A percentile compares a stretch with the other conserved stretches of the same genome.
Evolutionary conservation across 2,113 vertebrate genomes (phyloP).

Genomic region (Asarcornis scutulata): DNA sequence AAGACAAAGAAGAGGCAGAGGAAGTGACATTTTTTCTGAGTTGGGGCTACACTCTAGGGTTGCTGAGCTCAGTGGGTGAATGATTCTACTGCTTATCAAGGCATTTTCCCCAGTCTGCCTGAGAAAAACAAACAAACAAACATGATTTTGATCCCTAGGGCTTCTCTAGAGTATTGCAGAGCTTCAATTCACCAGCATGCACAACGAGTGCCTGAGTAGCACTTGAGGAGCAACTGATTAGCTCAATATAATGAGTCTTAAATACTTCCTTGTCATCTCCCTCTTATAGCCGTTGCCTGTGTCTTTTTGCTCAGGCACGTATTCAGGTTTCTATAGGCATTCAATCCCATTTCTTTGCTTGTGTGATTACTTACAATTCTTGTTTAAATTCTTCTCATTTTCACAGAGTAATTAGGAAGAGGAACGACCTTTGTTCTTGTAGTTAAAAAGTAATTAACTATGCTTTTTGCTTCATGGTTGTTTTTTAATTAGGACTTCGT

Average conservation of each 20-base stretch:
- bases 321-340: conserved; percentile 15
- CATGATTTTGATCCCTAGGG: fast-evolving
- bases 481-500: conserved; percentile 61
- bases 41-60: fast-evolving
- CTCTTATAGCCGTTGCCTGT: background rate
- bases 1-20: background rate
- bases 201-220: background rate
- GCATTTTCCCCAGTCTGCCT: fast-evolving
- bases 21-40: fast-evolving
- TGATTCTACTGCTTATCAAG: background rate
- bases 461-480: conserved; percentile 49
- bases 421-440: conserved; percentile 38
- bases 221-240: background rate
- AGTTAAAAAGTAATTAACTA: conserved; percentile 68
- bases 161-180: background rate
- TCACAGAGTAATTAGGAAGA: conserved; percentile 55
- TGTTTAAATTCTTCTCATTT: conserved; percentile 65
- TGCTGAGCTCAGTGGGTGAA: fast-evolving
- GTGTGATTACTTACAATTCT: conserved; percentile 46
- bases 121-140: background rate
- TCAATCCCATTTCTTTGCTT: background rate
- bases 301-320: background rate
- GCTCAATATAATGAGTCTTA: background rate
- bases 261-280: background rate
- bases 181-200: background rate